phyloP scores from a whole-genome alignment of 2,888 invertebrate species.

The Merodon equestris region DNA sequence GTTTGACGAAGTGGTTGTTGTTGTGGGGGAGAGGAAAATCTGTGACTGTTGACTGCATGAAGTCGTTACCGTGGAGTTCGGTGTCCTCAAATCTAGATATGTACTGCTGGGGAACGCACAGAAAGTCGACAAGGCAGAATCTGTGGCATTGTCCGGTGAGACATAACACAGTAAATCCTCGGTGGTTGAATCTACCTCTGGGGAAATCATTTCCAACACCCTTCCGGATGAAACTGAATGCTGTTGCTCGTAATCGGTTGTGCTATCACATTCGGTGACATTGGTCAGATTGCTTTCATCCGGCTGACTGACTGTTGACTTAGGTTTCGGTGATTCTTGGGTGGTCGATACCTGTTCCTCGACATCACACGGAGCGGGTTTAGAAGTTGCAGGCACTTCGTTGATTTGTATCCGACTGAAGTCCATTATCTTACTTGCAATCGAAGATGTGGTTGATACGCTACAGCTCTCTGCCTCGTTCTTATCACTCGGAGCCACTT shows the following conservation, averaged over 20 bases:
- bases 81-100: constrained; percentile 47
- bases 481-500: constrained; percentile 15
- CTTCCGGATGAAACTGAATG: constrained; percentile 50
- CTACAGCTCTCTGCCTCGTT: constrained; percentile 42
- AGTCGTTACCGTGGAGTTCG: constrained; percentile 43
- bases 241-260: constrained; percentile 70
- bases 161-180: constrained; percentile 63
- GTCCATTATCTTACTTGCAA: constrained; percentile 19
- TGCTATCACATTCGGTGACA: constrained; percentile 72
- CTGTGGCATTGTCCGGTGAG: constrained; percentile 44
- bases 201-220: constrained; percentile 65
- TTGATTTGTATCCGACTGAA: constrained; percentile 4
- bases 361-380: constrained; percentile 22
- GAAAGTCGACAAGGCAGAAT: constrained; percentile 49
- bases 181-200: constrained; percentile 72
- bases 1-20: constrained; percentile 19
- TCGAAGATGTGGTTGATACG: constrained; percentile 55
- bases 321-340: constrained; percentile 40
- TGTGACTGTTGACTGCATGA: constrained; percentile 45
- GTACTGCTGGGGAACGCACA: constrained; percentile 40
- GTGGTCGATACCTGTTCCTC: constrained; percentile 66
- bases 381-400: constrained; percentile 7
- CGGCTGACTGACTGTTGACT: constrained; percentile 29
- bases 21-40: constrained; percentile 40
- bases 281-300: constrained; percentile 67